Evolutionary conservation across 2,113 vertebrate species (phyloP), one percentile per base, ranked within the genome.

Genomic region (Hippocampus mohnikei): DNA sequence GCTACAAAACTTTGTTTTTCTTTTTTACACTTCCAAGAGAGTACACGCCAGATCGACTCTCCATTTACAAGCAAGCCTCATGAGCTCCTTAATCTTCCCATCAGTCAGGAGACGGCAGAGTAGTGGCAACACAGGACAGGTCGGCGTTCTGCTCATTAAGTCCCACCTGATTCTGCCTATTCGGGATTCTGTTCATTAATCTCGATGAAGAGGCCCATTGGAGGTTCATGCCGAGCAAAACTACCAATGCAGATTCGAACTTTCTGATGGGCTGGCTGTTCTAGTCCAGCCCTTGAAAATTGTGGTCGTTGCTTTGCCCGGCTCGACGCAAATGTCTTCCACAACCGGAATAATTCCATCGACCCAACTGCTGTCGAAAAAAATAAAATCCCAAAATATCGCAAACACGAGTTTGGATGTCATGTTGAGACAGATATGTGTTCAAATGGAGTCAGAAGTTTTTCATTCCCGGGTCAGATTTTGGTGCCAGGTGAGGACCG

Each of bases 31-130:
- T 66, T 82, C 56, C 58, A 4, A 70, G 16, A 60, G 53, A 25
- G 44, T 21, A 41, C 53, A 37, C 48, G 73, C 68, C 80, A 67
- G 53, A 64, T 68, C 48, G 66, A 72, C 73, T 78, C 72, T 74
- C 70, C 84, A 66, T 89, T 90, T 87, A 89, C 79, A 18, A 80
- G 71, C 88, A 91, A 89, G 91, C 80, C 87, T 91, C 87, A 91
- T 90, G 84, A 89, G 82, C 71, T 91, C 85, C 86, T 86, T 92
- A 92, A 92, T 92, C 89, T 91, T 89, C 86, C 88, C 88, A 79
- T 88, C 85, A 85, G 90, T 81, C 86, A 82, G 75, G 79, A 81
- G 78, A 76, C 84, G 78, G 79, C 72, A 83, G 86, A 71, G 60
- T 61, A 76, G 76, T 72, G 76, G 81, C 81, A 68, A 74, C 23